These are phyloP conservation scores for Adelosebastes latens DNA, from an alignment of 2,797 vertebrate genomes.

Conservation along the genomic window DNA sequence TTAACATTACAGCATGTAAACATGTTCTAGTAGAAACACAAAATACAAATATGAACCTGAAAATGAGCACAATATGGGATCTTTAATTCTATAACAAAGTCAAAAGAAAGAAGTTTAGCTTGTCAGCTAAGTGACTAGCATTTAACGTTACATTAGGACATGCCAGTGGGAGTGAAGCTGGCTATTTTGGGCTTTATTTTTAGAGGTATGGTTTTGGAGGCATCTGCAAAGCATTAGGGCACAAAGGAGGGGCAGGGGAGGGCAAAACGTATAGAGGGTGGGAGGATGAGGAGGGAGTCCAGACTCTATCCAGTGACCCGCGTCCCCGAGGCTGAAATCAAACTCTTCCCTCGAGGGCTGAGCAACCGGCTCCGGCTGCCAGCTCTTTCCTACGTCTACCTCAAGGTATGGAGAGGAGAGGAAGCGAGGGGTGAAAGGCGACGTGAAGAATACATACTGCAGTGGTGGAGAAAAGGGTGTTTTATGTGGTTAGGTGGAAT, in stretches of 20 bases:
- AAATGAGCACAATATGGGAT: too few species aligned
- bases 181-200: conserved; percentile 52
- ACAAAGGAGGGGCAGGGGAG: conserved; percentile 24
- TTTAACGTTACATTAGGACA: conserved; percentile 4
- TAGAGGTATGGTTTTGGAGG: conserved; percentile 28
- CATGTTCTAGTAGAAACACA: too few species aligned
- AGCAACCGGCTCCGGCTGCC: conserved; percentile 51
- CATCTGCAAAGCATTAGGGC: conserved; percentile 74
- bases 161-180: background rate
- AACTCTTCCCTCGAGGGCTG: conserved; percentile 53
- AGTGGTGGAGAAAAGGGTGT: conserved; percentile 22
- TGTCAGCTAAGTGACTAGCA: conserved; percentile 1
- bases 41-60: too few species aligned
- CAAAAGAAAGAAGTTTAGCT: background rate
- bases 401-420: conserved; percentile 38
- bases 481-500: conserved; percentile 18
- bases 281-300: conserved; percentile 26
- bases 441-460: conserved; percentile 4
- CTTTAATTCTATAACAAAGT: too few species aligned
- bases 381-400: conserved; percentile 38
- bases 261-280: conserved; percentile 5
- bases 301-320: conserved; percentile 57
- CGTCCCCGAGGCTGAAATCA: conserved; percentile 68
- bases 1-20: too few species aligned
- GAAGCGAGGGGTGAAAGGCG: conserved; percentile 36